Base-by-base conservation (phyloP, 2,797 vertebrate species). In the Lacerta bilineata region DNA sequence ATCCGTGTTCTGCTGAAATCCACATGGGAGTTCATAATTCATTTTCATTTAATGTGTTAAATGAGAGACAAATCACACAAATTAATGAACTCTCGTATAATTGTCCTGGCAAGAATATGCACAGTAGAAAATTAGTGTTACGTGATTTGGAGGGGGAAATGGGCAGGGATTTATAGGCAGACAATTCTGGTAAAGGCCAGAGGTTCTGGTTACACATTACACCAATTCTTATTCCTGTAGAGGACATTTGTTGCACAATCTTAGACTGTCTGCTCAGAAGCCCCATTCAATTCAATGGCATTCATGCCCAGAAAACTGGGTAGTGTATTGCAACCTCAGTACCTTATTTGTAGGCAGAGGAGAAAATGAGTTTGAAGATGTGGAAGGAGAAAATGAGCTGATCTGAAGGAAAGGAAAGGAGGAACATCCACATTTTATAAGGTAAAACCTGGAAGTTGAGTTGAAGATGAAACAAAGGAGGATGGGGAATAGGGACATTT, bases 51-150 rank as follows among this genome's bases (percentile, higher is more conserved):
- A 29, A 68, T 82, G 61, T 11, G 15, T 71, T 71, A 39, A 46
- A 71, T n/a, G 69, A 71, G 25, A 83, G n/a, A 29, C 10, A 69
- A 36, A 43, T 83, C 43, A 83, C 41, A 69, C 81, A 83, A 29
- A 69, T 83, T 43, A 39, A 17, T 36, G 27, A 25, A 23, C 23
- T 6, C 27, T n/a, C 36, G n/a, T 29, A 61, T 43, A 68, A 13
- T 18, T 15, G 64, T 61, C 27, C 9, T 68, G 15, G 80, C 3
- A 68, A 29, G 64, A 46, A 29, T 17, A 23, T 68, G 27, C 18
- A 27, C 4, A 43, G 39, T 6, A 66, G 20, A 75, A 36, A 33
- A 29, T 27, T 55, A 55, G 13, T 55, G 50, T 55, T 29, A 9
- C 4, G 5, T 72, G 29, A 72, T 72, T 29, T 72, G 13, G 11